A percentile compares a stretch with the other conserved stretches of the same genome.
Conservation (phyloP, 2,113 vertebrate genomes). For the Ariopsis seemanni region DNA sequence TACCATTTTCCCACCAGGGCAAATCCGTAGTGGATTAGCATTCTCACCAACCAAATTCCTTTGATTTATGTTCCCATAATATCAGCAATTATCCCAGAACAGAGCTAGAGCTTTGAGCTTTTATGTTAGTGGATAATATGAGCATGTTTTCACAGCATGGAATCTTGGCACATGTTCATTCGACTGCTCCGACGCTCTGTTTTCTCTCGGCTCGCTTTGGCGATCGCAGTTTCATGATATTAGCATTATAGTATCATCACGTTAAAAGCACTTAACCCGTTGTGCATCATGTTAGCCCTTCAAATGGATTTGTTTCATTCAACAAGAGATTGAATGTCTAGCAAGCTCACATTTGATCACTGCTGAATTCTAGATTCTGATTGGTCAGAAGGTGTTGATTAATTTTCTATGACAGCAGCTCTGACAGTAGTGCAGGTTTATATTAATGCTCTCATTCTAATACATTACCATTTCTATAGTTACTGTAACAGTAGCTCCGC, state of each 20-base stretch:
- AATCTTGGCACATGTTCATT: conserved; percentile 34
- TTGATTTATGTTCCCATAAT: conserved; percentile 40
- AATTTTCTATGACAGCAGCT: too few species aligned
- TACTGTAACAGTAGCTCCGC: not conserved
- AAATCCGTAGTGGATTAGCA: conserved; percentile 18
- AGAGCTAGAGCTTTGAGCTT: not conserved
- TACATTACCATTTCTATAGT: too few species aligned
- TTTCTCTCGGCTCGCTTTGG: not conserved
- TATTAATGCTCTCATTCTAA: too few species aligned
- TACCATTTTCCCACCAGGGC: conserved; percentile 24
- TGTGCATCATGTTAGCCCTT: not conserved
- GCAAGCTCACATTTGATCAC: not conserved
- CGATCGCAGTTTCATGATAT: not conserved
- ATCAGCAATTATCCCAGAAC: conserved; percentile 25
- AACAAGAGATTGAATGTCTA: not conserved
- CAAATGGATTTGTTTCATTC: not conserved
- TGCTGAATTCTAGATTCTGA: too few species aligned
- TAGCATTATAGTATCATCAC: not conserved
- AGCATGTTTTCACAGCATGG: conserved; percentile 25
- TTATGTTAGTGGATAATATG: conserved; percentile 34
- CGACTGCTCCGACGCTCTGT: not conserved
- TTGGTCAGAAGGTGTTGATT: too few species aligned
- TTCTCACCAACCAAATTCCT: conserved; percentile 31
- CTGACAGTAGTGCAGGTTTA: too few species aligned
- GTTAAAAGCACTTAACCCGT: not conserved